phyloP scores from a whole-genome alignment of 2,113 vertebrate genomes.

The Sebastes fasciatus region DNA sequence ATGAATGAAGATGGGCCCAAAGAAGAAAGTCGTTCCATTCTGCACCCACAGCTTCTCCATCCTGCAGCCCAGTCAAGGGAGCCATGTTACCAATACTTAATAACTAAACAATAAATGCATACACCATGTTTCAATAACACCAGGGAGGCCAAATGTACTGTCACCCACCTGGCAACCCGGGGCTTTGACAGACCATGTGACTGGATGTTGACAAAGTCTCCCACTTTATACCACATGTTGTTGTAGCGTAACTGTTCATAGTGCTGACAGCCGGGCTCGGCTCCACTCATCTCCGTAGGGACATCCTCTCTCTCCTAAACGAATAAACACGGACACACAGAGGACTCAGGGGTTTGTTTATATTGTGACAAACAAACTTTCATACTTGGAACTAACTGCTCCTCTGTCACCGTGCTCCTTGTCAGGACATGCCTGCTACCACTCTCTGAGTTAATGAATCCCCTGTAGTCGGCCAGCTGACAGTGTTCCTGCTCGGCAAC shows the following conservation, averaged over 20 bases:
- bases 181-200: slow-evolving; percentile 93
- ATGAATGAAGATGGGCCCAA: slow-evolving; percentile 97
- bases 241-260: slow-evolving; percentile 95
- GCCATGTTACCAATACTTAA: not conserved
- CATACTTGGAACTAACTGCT: not conserved
- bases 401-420: not conserved
- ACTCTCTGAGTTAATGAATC: slow-evolving; percentile 28
- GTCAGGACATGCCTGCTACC: slow-evolving; percentile 17
- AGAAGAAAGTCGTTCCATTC: slow-evolving; percentile 93
- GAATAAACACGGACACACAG: slow-evolving; percentile 2
- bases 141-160: not conserved
- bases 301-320: slow-evolving; percentile 94
- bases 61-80: slow-evolving; percentile 61
- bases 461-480: slow-evolving; percentile 1
- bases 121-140: too few relatives aligned
- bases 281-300: slow-evolving; percentile 92
- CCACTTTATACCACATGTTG: slow-evolving; percentile 94
- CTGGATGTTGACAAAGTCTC: slow-evolving; percentile 96
- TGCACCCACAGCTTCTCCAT: slow-evolving; percentile 96
- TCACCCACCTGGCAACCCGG: slow-evolving; percentile 90
- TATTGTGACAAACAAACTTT: slow-evolving; percentile 30
- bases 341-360: slow-evolving; percentile 20
- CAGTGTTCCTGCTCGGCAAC: slow-evolving; percentile 1
- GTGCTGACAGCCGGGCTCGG: slow-evolving; percentile 92
- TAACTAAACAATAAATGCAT: not conserved